These are phyloP conservation scores for Slavum lentiscoides DNA, from an alignment of 2,888 invertebrate genomes.

Conservation along the genomic window DNA sequence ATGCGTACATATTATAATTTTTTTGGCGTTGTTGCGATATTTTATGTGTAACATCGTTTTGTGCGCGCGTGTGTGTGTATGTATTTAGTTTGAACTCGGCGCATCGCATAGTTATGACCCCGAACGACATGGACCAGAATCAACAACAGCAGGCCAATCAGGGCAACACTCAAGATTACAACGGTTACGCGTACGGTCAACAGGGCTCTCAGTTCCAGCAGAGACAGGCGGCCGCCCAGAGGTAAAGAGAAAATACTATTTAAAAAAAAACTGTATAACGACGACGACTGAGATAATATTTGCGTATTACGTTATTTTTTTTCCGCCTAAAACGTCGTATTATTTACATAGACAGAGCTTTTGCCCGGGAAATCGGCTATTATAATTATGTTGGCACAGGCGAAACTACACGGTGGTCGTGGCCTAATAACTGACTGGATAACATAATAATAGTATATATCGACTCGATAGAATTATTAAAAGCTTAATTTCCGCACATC, in stretches of 20 bases:
- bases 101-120: slow-evolving; percentile 39
- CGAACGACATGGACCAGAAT: slow-evolving; percentile 51
- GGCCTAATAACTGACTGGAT: no score
- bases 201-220: slow-evolving; percentile 42
- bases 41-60: slow-evolving; percentile 1
- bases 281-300: neutral
- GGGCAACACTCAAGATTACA: slow-evolving; percentile 50
- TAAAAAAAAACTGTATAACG: neutral
- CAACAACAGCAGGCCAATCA: slow-evolving; percentile 50
- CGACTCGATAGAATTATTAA: no score
- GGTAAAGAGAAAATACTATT: slow-evolving; percentile 14
- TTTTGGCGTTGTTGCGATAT: neutral
- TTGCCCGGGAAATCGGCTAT: no score
- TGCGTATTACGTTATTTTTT: neutral
- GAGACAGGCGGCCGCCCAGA: slow-evolving; percentile 40
- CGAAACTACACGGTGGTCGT: no score
- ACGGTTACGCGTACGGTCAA: slow-evolving; percentile 49
- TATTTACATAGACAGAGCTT: no score
- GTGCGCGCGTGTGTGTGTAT: slow-evolving; percentile 9
- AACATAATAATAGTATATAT: no score
- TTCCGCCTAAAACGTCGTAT: no score
- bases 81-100: slow-evolving; percentile 22
- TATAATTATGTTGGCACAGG: no score
- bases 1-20: no score
- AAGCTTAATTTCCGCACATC: no score